These are phyloP conservation scores for Bergia puertoricense DNA, from an alignment of 92 coral and sea anemone genomes.

Conservation along the genomic window DNA sequence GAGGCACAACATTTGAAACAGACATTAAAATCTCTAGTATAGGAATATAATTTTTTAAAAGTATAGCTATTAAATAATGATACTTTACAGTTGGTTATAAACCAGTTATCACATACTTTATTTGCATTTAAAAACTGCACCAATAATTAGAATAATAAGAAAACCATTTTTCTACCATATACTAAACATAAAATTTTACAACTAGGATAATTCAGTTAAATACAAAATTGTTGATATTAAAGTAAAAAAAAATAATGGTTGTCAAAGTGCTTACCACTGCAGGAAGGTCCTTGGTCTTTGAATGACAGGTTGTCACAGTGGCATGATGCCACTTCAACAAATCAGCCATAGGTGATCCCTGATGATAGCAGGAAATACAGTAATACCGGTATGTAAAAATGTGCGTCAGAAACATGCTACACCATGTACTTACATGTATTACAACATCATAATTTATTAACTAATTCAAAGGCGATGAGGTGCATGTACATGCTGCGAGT, in stretches of 20 bases:
- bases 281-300: constrained; percentile 87
- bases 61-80: too few species aligned
- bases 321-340: constrained; percentile 97
- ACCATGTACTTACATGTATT: too few species aligned
- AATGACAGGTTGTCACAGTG: constrained; percentile 97
- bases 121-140: too few species aligned
- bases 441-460: background rate
- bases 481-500: too few species aligned
- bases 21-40: too few species aligned
- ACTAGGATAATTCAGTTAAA: background rate
- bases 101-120: too few species aligned
- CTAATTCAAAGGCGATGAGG: too few species aligned
- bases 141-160: too few species aligned
- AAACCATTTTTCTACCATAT: too few species aligned
- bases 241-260: background rate
- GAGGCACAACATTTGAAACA: too few species aligned
- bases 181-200: background rate
- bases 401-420: background rate
- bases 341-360: constrained; percentile 99
- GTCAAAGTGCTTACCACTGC: constrained; percentile 67
- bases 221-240: background rate
- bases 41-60: too few species aligned
- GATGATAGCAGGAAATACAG: background rate
- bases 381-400: background rate
- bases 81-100: too few species aligned